A percentile compares a stretch with the other conserved stretches of the same genome.
Evolutionary conservation across 2,113 vertebrate species (phyloP).

Genomic region (Tonatia bakeri): DNA sequence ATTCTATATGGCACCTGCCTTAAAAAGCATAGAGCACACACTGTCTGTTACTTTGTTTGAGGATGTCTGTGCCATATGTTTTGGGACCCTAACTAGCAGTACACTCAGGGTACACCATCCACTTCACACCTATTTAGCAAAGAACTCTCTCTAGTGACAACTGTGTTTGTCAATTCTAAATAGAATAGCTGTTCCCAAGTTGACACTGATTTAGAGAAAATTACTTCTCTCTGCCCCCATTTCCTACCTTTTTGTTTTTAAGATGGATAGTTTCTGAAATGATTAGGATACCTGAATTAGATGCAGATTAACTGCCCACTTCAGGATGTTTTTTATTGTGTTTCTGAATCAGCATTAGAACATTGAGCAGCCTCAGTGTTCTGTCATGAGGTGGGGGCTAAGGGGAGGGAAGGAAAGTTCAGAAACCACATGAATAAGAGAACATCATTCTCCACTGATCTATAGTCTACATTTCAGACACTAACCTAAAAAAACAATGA

Average conservation of each 20-base stretch:
- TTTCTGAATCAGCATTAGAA: conserved; percentile 56
- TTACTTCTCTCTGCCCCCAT: not conserved
- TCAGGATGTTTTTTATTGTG: conserved; percentile 48
- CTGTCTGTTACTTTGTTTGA: conserved; percentile 47
- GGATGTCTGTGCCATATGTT: conserved; percentile 63
- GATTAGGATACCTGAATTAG: conserved; percentile 25
- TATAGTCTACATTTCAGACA: conserved; percentile 46
- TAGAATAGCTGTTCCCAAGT: conserved; percentile 60
- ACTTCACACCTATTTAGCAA: conserved; percentile 75
- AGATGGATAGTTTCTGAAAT: not conserved
- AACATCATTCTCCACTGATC: conserved; percentile 24
- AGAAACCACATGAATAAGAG: not conserved
- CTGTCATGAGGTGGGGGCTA: not conserved
- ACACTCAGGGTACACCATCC: conserved; percentile 69
- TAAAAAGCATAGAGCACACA: not conserved
- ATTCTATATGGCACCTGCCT: not conserved
- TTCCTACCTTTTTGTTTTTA: not conserved
- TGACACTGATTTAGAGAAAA: conserved; percentile 50
- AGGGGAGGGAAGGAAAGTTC: not conserved
- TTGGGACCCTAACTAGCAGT: conserved; percentile 58
- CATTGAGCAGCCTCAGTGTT: conserved; percentile 1
- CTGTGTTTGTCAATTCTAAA: conserved; percentile 69
- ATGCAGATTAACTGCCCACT: conserved; percentile 65
- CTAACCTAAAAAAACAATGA: not conserved
- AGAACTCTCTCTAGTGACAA: conserved; percentile 70